phyloP scores from a whole-genome alignment of 2,113 vertebrate species.

The Dolichotis patagonum region DNA sequence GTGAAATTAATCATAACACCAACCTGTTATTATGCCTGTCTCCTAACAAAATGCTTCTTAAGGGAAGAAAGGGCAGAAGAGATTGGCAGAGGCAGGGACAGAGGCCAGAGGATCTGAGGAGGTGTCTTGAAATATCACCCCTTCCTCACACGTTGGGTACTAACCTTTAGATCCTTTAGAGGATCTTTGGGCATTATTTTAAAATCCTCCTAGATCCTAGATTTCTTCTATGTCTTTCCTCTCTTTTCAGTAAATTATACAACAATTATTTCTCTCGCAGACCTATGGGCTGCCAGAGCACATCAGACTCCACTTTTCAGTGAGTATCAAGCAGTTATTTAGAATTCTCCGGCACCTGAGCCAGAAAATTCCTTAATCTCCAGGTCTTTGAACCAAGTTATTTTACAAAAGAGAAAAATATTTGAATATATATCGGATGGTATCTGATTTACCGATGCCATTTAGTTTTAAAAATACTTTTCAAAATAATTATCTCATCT shows the following conservation, averaged over 20 bases:
- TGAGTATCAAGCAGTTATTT: background rate
- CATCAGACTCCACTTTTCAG: background rate
- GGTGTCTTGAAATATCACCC: background rate
- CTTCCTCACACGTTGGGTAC: background rate
- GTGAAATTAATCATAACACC: background rate
- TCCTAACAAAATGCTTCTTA: background rate
- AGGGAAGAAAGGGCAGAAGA: background rate
- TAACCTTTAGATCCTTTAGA: background rate
- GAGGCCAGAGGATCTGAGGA: background rate
- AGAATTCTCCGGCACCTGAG: background rate
- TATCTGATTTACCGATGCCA: background rate
- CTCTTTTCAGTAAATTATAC: constrained; percentile 39
- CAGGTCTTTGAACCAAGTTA: constrained; percentile 3
- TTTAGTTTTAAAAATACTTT: constrained; percentile 43
- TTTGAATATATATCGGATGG: background rate
- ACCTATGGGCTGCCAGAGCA: background rate
- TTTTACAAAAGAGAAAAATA: constrained; percentile 6
- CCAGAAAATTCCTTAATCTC: background rate
- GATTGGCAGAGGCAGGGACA: background rate
- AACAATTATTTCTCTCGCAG: constrained; percentile 48
- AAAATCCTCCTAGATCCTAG: background rate
- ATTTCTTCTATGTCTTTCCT: background rate
- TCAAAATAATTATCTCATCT: background rate
- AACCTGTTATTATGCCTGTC: background rate
- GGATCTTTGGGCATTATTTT: background rate